phyloP scores from a whole-genome alignment of 2,888 invertebrate genomes.

The Trachelus tabidus region DNA sequence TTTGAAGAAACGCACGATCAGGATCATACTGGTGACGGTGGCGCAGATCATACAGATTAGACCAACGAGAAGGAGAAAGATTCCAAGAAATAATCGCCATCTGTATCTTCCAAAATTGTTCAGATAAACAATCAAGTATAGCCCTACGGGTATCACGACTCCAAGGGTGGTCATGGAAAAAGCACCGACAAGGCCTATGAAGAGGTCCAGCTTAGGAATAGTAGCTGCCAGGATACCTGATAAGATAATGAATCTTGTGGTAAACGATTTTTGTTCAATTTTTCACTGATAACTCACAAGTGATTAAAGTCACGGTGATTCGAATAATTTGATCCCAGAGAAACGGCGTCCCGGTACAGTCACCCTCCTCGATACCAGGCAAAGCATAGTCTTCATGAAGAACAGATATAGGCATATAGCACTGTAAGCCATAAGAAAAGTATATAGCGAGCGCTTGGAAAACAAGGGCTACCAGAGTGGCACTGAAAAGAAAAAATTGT shows the following conservation, averaged over 20 bases:
- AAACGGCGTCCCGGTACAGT: constrained; percentile 28
- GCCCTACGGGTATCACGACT: constrained; percentile 39
- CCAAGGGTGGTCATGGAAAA: constrained; percentile 42
- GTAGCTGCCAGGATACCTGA: constrained; percentile 41
- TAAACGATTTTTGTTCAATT: not conserved
- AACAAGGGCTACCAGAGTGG: constrained; percentile 31
- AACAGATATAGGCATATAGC: constrained; percentile 46
- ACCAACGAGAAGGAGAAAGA: constrained; percentile 33
- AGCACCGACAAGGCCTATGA: constrained; percentile 42
- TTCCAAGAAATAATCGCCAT: constrained; percentile 42
- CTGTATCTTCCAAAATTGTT: constrained; percentile 36
- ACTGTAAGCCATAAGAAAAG: constrained; percentile 47
- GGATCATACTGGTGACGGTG: constrained; percentile 25
- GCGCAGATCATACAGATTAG: constrained; percentile 34
- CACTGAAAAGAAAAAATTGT: constrained; percentile 16
- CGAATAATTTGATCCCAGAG: constrained; percentile 43
- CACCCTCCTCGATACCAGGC: constrained; percentile 29
- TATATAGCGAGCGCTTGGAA: constrained; percentile 45
- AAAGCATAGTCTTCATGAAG: constrained; percentile 34
- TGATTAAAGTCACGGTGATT: constrained; percentile 37
- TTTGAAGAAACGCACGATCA: constrained; percentile 36
- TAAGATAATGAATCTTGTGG: not conserved
- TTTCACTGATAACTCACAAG: constrained; percentile 30
- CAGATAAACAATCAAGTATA: constrained; percentile 40
- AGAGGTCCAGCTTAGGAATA: constrained; percentile 42